phyloP scores from a whole-genome alignment of 2,797 vertebrate genomes.

The Rhinogobio ventralis region DNA sequence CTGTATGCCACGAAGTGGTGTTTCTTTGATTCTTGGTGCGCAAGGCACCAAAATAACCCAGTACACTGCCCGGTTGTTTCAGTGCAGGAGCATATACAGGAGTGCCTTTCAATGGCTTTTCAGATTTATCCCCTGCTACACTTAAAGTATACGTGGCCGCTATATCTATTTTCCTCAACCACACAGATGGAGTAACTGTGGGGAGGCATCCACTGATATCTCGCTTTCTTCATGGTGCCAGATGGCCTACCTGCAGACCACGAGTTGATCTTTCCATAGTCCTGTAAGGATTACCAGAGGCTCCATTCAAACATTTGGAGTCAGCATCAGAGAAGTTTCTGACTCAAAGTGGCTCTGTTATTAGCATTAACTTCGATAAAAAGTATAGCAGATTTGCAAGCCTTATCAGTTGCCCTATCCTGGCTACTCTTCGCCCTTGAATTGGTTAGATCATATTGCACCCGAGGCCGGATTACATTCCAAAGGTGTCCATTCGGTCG shows the following conservation, averaged over 20 bases:
- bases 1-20: too few relatives aligned
- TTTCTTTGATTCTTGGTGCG: not conserved
- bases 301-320: not conserved
- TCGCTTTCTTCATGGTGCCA: not conserved
- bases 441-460: too few relatives aligned
- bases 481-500: too few relatives aligned
- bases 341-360: too few relatives aligned
- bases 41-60: not conserved
- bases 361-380: too few relatives aligned
- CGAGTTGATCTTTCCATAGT: not conserved
- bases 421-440: too few relatives aligned
- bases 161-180: not conserved
- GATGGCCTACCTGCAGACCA: not conserved
- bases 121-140: not conserved
- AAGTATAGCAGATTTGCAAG: too few relatives aligned
- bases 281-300: not conserved
- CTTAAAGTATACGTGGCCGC: not conserved
- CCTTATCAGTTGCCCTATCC: too few relatives aligned
- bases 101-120: not conserved
- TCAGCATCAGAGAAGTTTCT: not conserved
- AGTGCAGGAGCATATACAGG: not conserved
- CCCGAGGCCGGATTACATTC: too few relatives aligned
- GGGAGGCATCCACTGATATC: not conserved
- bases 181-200: not conserved
- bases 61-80: not conserved